A percentile compares a stretch with the other conserved stretches of the same genome.
phyloP scores from a whole-genome alignment of 2,113 vertebrate genomes.

The Hippopotamus amphibius region DNA sequence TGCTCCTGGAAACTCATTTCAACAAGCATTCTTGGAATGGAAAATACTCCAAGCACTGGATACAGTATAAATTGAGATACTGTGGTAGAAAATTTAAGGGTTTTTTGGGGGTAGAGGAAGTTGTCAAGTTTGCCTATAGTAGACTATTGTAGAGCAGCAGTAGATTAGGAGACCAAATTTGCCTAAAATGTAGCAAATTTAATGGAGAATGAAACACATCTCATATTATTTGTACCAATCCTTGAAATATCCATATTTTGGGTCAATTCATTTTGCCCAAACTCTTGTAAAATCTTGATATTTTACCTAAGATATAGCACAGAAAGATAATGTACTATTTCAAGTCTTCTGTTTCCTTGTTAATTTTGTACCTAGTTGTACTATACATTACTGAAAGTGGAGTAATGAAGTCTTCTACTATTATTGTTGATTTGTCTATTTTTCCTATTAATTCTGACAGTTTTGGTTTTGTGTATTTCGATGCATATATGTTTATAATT shows the following conservation, averaged over 20 bases:
- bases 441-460: neutral
- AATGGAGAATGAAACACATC: neutral
- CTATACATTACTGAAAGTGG: neutral
- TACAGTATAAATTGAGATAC: neutral
- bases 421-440: neutral
- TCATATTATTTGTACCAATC: neutral
- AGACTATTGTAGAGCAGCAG: neutral
- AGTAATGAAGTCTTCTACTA: neutral
- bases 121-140: neutral
- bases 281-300: neutral
- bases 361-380: neutral
- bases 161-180: neutral
- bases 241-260: neutral
- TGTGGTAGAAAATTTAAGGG: too few species aligned
- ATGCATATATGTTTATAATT: neutral
- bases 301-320: neutral
- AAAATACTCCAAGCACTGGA: neutral
- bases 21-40: neutral
- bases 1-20: neutral
- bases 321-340: neutral
- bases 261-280: neutral
- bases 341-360: neutral
- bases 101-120: neutral
- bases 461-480: neutral
- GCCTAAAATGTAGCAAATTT: neutral